These are phyloP conservation scores for Sarcophaga subvicina DNA, from an alignment of 2,888 invertebrate species.

Conservation along the genomic window DNA sequence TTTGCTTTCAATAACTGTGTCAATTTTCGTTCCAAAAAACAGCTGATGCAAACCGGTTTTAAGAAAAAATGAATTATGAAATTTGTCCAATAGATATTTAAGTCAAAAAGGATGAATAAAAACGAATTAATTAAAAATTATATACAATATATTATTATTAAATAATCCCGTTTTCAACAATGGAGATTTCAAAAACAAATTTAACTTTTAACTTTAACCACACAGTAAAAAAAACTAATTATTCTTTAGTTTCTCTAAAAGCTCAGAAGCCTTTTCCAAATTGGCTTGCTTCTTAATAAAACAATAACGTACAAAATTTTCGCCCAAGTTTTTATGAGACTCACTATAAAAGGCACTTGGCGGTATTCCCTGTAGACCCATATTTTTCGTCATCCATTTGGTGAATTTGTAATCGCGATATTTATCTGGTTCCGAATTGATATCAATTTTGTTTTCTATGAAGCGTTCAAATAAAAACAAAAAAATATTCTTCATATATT, in stretches of 20 bases:
- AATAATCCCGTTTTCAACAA: no score
- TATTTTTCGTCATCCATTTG: constrained; percentile 96
- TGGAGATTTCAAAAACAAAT: no score
- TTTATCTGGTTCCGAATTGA: constrained; percentile 87
- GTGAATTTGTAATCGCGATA: constrained; percentile 95
- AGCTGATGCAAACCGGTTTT: no score
- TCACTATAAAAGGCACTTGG: constrained; percentile 95
- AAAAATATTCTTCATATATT: constrained; percentile 6
- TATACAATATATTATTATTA: no score
- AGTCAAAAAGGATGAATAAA: no score
- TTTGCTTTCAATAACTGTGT: no score
- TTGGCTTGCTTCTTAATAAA: constrained; percentile 95
- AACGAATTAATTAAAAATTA: no score
- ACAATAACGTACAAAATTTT: constrained; percentile 95
- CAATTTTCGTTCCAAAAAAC: no score
- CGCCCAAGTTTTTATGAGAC: constrained; percentile 90
- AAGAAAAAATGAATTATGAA: no score
- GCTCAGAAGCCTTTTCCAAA: constrained; percentile 85
- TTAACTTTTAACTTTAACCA: no score
- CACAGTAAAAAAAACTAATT: constrained; percentile 5
- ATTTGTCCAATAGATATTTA: no score
- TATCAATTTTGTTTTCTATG: constrained; percentile 86
- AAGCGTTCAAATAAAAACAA: constrained; percentile 52
- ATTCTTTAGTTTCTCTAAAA: constrained; percentile 85
- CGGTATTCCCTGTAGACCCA: constrained; percentile 94